Percentiles rank a stretch among this genome's conserved stretches.
phyloP scores from a whole-genome alignment of 2,797 vertebrate genomes.

The Chelonia mydas region DNA sequence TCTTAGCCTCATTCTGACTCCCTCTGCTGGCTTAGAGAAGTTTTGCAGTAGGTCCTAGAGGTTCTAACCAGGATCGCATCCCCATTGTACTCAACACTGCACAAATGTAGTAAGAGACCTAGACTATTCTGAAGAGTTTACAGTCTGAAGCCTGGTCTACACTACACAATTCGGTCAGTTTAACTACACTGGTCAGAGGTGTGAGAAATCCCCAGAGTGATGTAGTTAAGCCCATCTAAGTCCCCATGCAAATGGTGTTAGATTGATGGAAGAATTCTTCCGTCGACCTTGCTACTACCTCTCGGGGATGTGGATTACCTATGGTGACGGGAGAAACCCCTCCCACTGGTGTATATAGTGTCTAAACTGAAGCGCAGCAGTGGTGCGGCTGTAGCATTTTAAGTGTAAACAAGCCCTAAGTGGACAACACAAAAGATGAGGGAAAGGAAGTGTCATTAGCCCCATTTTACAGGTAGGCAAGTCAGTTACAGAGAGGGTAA shows the following conservation, averaged over 20 bases:
- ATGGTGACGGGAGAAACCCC: not conserved
- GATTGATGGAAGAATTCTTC: too few species aligned
- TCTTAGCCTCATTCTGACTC: constrained; percentile 17
- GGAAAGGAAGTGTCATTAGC: not conserved
- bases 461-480: not conserved
- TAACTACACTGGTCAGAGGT: not conserved
- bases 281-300: not conserved
- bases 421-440: not conserved
- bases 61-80: not conserved
- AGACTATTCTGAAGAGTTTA: not conserved
- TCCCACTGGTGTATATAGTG: not conserved
- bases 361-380: not conserved
- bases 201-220: not conserved
- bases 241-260: not conserved
- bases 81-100: not conserved
- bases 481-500: not conserved
- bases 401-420: not conserved
- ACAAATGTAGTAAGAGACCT: not conserved
- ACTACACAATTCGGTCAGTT: not conserved
- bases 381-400: not conserved
- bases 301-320: not conserved
- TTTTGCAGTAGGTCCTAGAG: not conserved
- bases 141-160: not conserved
- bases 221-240: too few species aligned
- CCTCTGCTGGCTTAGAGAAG: constrained; percentile 25